Evolutionary conservation across 2,797 vertebrate genomes (phyloP).

Genomic region (Poeciliopsis infans): DNA sequence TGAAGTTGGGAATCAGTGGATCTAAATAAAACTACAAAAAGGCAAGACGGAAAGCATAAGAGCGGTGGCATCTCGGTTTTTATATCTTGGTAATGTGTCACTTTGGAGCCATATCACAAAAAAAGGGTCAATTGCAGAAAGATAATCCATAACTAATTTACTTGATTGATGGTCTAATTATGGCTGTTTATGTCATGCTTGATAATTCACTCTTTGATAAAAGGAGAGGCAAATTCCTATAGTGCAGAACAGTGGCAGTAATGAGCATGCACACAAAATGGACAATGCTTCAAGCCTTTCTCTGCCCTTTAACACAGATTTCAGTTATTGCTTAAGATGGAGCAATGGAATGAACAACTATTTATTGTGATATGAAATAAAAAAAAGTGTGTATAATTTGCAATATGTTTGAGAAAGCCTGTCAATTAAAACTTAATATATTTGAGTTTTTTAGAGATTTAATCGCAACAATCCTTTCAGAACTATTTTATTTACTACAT

Average conservation of each 20-base stretch:
- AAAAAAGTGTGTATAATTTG: not conserved
- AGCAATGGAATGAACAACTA: not conserved
- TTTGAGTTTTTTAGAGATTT: not conserved
- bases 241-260: conserved; percentile 53
- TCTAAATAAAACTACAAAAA: conserved; percentile 32
- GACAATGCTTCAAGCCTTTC: conserved; percentile 55
- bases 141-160: conserved; percentile 81
- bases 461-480: not conserved
- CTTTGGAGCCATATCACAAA: conserved; percentile 60
- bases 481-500: conserved; percentile 2
- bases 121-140: conserved; percentile 77
- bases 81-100: conserved; percentile 60
- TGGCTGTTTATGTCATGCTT: conserved; percentile 77
- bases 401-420: not conserved
- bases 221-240: conserved; percentile 67
- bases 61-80: conserved; percentile 44
- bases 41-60: conserved; percentile 45
- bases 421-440: not conserved
- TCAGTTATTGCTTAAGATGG: conserved; percentile 29
- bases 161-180: conserved; percentile 81
- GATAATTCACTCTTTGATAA: conserved; percentile 77
- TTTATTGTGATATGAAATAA: not conserved
- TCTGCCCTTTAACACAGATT: conserved; percentile 20
- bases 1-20: conserved; percentile 42
- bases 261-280: conserved; percentile 51